phyloP scores from a whole-genome alignment of 2,888 invertebrate species.

The Globia sparganii region DNA sequence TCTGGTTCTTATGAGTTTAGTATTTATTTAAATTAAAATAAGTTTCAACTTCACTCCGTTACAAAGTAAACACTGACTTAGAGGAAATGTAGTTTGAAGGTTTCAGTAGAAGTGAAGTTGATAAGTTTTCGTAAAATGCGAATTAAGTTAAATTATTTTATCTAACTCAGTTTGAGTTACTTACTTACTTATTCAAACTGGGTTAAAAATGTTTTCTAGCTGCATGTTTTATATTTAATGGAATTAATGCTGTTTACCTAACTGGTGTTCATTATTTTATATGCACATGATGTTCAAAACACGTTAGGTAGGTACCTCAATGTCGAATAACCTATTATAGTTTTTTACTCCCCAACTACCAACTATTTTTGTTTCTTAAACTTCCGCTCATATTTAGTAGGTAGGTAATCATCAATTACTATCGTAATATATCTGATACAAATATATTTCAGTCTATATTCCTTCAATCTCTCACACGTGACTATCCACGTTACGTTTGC shows the following conservation, averaged over 20 bases:
- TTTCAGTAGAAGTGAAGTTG: slow-evolving; percentile 26
- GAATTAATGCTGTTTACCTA: background rate
- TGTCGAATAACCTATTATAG: too few relatives aligned
- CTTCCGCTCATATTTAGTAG: too few relatives aligned
- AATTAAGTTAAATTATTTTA: slow-evolving; percentile 15
- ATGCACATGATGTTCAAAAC: too few relatives aligned
- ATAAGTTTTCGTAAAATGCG: slow-evolving; percentile 8
- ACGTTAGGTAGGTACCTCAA: too few relatives aligned
- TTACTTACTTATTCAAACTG: background rate
- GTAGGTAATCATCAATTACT: background rate
- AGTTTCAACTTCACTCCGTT: slow-evolving; percentile 29
- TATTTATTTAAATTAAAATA: slow-evolving; percentile 43
- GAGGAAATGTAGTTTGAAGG: slow-evolving; percentile 30
- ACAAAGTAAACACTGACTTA: slow-evolving; percentile 16
- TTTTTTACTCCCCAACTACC: background rate
- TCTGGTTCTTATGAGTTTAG: slow-evolving; percentile 8
- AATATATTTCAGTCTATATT: background rate
- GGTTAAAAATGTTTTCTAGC: background rate
- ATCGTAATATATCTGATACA: background rate
- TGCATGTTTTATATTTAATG: background rate
- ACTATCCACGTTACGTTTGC: background rate
- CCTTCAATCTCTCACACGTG: background rate
- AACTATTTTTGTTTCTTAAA: background rate
- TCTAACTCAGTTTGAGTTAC: background rate
- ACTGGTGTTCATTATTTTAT: background rate